These are phyloP conservation scores for Danio albolineatus DNA, from an alignment of 2,797 vertebrate genomes.

Conservation along the genomic window DNA sequence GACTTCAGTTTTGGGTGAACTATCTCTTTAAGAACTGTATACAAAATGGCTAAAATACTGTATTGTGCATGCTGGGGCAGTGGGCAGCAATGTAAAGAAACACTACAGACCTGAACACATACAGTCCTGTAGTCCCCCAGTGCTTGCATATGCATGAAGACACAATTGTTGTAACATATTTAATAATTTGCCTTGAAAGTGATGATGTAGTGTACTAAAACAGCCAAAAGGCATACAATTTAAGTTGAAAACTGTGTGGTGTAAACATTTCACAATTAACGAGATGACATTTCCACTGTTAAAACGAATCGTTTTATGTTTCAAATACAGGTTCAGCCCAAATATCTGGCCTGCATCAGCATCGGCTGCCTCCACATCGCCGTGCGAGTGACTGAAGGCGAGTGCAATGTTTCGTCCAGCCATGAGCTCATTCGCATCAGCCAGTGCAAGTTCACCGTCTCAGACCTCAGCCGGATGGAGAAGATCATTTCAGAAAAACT, in stretches of 20 bases:
- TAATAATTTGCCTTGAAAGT: no score
- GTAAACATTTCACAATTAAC: no score
- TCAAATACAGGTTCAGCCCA: conserved; percentile 87
- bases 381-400: conserved; percentile 87
- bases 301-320: conserved; percentile 48
- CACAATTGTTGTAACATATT: no score
- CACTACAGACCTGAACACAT: no score
- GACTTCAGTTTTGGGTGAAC: no score
- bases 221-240: no score
- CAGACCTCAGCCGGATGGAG: conserved; percentile 95
- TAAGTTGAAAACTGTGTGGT: no score
- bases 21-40: no score
- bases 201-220: no score
- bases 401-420: conserved; percentile 86
- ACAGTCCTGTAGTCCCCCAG: no score
- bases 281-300: not conserved
- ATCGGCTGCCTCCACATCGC: conserved; percentile 94
- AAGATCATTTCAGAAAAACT: conserved; percentile 95
- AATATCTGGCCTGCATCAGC: conserved; percentile 95
- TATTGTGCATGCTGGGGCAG: not conserved
- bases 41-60: no score
- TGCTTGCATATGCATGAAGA: no score
- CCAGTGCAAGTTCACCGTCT: conserved; percentile 94
- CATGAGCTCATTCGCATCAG: conserved; percentile 95
- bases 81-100: not conserved